Evolutionary conservation across 1,140 invertebrate genomes (phyloP).

Genomic region (Orussus abietinus): DNA sequence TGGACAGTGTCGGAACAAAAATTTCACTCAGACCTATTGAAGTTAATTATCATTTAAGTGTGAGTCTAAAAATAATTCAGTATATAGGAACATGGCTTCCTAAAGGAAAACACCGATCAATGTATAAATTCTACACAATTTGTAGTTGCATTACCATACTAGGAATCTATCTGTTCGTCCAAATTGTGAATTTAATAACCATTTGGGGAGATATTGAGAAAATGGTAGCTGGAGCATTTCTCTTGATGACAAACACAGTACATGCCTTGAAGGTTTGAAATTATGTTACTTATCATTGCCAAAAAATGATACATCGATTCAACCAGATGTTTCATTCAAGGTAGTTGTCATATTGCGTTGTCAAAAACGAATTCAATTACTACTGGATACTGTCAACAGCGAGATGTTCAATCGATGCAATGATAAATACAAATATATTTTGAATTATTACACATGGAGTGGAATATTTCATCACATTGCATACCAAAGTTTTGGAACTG

Average conservation of each 20-base stretch:
- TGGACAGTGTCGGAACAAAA: too few species aligned
- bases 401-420: constrained; percentile 23
- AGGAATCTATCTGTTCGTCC: constrained; percentile 20
- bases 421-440: constrained; percentile 18
- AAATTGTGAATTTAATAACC: constrained; percentile 23
- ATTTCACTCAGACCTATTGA: constrained; percentile 9
- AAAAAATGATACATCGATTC: neutral
- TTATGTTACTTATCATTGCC: neutral
- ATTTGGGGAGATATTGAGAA: constrained; percentile 21
- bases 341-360: constrained; percentile 20
- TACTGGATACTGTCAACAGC: constrained; percentile 20
- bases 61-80: constrained; percentile 25
- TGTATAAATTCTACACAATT: constrained; percentile 23
- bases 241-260: constrained; percentile 32
- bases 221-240: constrained; percentile 21
- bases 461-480: constrained; percentile 29
- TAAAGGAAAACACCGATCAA: constrained; percentile 3
- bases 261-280: constrained; percentile 30
- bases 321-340: constrained; percentile 9
- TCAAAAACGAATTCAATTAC: constrained; percentile 22
- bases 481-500: constrained; percentile 28
- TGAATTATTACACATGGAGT: constrained; percentile 27
- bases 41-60: constrained; percentile 27
- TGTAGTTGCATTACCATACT: constrained; percentile 23
- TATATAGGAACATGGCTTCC: constrained; percentile 32